These are phyloP conservation scores for Enteromius radiatus DNA, from an alignment of 2,797 vertebrate genomes.

Conservation along the genomic window DNA sequence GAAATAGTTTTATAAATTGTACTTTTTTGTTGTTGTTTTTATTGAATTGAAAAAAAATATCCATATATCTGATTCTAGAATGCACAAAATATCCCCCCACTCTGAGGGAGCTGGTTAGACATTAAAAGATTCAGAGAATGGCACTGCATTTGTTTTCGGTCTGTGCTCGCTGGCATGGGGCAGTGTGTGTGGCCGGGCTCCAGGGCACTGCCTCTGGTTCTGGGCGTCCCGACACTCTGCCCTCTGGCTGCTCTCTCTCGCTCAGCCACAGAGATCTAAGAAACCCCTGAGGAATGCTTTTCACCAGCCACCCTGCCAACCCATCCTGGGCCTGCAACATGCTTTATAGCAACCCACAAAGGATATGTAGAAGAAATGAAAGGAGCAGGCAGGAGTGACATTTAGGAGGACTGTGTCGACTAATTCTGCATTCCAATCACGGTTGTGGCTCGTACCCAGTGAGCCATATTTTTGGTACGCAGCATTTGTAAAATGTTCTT, in stretches of 20 bases:
- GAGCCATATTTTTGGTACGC: slow-evolving; percentile 18
- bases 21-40: too few species aligned
- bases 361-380: slow-evolving; percentile 56
- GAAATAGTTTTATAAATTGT: too few species aligned
- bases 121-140: slow-evolving; percentile 33
- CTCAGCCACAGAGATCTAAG: slow-evolving; percentile 78
- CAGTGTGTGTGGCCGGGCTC: slow-evolving; percentile 68
- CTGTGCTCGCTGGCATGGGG: slow-evolving; percentile 48
- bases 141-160: slow-evolving; percentile 18
- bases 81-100: slow-evolving; percentile 15
- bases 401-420: slow-evolving; percentile 58
- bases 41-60: too few species aligned
- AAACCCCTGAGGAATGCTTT: slow-evolving; percentile 79
- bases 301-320: slow-evolving; percentile 65
- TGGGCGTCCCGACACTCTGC: slow-evolving; percentile 75
- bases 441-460: slow-evolving; percentile 35
- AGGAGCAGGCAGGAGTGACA: slow-evolving; percentile 59
- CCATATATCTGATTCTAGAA: too few species aligned
- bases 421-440: slow-evolving; percentile 58
- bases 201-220: slow-evolving; percentile 64
- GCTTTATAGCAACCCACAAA: slow-evolving; percentile 56
- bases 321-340: slow-evolving; percentile 49
- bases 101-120: slow-evolving; percentile 24
- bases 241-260: slow-evolving; percentile 71
- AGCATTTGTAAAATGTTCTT: slow-evolving; percentile 28